Base-by-base conservation (phyloP, 2,113 vertebrate species). In the Procavia capensis region DNA sequence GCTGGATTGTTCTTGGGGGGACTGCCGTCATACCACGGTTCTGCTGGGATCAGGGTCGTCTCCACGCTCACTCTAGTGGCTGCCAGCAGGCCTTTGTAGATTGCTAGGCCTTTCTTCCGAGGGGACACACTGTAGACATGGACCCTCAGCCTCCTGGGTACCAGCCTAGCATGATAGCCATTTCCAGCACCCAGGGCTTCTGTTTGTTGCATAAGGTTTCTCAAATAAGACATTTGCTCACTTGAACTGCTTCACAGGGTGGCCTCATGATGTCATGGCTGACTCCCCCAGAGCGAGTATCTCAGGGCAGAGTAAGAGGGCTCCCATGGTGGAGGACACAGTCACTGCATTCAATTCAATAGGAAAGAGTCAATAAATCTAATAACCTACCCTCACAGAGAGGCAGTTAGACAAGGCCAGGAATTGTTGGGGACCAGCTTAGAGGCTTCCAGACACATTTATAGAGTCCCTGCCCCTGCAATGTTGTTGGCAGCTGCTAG, bases 41-140 rank as follows among this genome's bases (percentile, higher is more conserved):
- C 41, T 45, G 0, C 3, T 6, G 10, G 14, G 39, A 27, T 41
- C n/a, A 14, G 13, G 2, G 7, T 6, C 11, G 2, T 4, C 34
- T 5, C 66, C 47, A 10, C 50, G 57, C 13, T 57, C 41, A 47
- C 14, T 41, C 36, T 31, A 10, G 0, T 54, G 70, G 59, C 78
- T 57, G 3, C 36, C 31, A 16, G 13, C 14, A 20, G 24, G 25
- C 24, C 9, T 29, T 4, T 25, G 20, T 64, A 29, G 27, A 29
- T 64, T 27, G 31, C 31, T 3, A n/a, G 31, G 29, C 5, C 25
- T n/a, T 9, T 20, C 66, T 70, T 36, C 66, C 19, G 5, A 6
- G 8, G 66, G 17, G 66, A 13, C 9, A 14, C 31, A 6, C 10
- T 9, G 13, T 68, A 34, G 16, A n/a, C 31, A 9, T 7, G 34